Conservation (phyloP, 2,797 vertebrate genomes). For the Chrysocyon brachyurus region DNA sequence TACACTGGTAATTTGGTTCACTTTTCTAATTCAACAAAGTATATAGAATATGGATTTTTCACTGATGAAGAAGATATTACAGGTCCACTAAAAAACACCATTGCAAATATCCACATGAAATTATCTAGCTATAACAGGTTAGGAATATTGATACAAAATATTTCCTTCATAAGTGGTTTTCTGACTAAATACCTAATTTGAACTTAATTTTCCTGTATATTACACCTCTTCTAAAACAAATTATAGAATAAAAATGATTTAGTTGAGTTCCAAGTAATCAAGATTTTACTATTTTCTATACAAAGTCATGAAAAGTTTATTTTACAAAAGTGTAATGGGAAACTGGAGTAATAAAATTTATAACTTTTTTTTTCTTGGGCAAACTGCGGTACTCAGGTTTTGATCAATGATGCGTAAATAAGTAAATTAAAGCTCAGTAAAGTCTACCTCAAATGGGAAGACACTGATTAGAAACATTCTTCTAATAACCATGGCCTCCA, state of each 20-base stretch:
- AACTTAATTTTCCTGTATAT: slow-evolving; percentile 13
- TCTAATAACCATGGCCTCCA: background rate
- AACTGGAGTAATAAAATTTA: background rate
- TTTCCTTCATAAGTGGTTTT: slow-evolving; percentile 9
- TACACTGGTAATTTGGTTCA: background rate
- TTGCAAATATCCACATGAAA: background rate
- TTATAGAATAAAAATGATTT: background rate
- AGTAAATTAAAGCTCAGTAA: background rate
- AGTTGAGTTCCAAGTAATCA: background rate
- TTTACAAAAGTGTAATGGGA: background rate
- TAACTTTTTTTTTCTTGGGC: background rate
- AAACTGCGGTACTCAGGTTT: background rate
- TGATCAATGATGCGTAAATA: slow-evolving; percentile 1
- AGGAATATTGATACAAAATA: background rate
- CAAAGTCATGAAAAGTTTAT: background rate
- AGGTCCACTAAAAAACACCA: background rate
- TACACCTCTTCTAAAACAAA: background rate
- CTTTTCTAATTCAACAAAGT: background rate
- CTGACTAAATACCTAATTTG: slow-evolving; percentile 4
- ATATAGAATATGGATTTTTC: background rate
- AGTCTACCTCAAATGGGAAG: background rate
- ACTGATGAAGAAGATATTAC: background rate
- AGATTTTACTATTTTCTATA: background rate
- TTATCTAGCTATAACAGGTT: background rate
- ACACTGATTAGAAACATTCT: background rate